Base-by-base conservation (phyloP, 2,888 invertebrate genomes). In the Tipula vernalis region DNA sequence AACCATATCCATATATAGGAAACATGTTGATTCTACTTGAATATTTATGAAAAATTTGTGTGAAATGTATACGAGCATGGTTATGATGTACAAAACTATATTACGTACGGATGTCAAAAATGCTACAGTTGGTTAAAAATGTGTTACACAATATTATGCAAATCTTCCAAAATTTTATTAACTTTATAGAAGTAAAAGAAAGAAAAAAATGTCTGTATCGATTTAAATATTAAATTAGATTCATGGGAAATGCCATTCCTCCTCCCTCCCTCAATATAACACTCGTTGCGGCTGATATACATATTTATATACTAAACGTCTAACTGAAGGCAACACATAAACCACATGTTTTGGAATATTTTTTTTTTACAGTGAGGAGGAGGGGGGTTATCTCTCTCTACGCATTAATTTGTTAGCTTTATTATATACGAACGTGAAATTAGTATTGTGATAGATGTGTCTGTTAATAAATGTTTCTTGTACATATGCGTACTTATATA, bases 1-100 rank as follows among this genome's bases (percentile, higher is more conserved):
- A 51, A 51, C 51, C 28, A 28, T 71, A 28, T 71, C 71, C 51
- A 28, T 71, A 57, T 51, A 51, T 15, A 15, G 15, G 15, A 57
- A 71, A 71, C 71, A 71, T 71, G 71, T 71, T 71, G 71, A 71
- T 71, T 71, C 71, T 71, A 71, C 71, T 71, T 71, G 71, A 71
- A 71, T 71, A 71, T 71, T 71, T 71, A 71, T 71, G 71, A 28
- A 71, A 71, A 51, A 15, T 51, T 51, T 71, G 71, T 51, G 71
- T 28, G 71, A 71, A 71, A 18, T 15, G 2, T 28, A 28, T 28
- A 28, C 28, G 28, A 28, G 28, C 28, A 28, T 28, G 28, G 28
- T 28, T 28, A 28, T 28, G 28, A 28, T 28, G 28, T 28, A 51
- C 3, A 18, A 28, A 71, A 28, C 28, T 71, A 71, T 71, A 18